Evolutionary conservation across 1,140 invertebrate genomes (phyloP).

Genomic region (Hylyphantes graminicola): DNA sequence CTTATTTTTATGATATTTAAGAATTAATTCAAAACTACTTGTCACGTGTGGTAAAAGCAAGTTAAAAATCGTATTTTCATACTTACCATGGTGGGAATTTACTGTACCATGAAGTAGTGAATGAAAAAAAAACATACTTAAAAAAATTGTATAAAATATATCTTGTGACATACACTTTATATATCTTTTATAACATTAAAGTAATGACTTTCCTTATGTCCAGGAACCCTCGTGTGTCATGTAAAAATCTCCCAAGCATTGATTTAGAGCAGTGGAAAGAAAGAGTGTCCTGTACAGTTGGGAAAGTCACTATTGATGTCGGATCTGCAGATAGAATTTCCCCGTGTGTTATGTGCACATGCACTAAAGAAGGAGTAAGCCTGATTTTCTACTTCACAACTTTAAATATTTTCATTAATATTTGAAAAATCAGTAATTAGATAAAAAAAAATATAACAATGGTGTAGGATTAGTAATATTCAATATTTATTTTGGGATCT

Average conservation of each 20-base stretch:
- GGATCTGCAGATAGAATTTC: conserved; percentile 72
- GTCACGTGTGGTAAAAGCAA: neutral
- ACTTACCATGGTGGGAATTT: neutral
- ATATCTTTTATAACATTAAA: neutral
- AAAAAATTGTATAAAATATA: no score
- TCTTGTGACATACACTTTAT: no score
- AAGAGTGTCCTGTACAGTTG: conserved; percentile 68
- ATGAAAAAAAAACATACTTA: no score
- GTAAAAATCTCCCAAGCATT: conserved; percentile 67
- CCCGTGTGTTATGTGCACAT: conserved; percentile 75
- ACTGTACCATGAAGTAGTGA: neutral
- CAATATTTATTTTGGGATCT: no score
- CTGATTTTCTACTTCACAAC: neutral
- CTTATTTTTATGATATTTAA: neutral
- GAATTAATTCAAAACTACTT: neutral
- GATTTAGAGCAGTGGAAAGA: conserved; percentile 71
- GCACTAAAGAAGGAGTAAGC: conserved; percentile 74
- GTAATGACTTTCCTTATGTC: neutral
- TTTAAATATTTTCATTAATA: neutral
- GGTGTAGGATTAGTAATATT: no score
- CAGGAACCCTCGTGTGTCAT: conserved; percentile 72
- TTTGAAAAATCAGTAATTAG: no score
- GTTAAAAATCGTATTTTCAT: neutral
- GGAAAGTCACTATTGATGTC: conserved; percentile 69
- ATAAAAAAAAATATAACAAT: no score